phyloP scores from a whole-genome alignment of 92 coral and sea anemone genomes.

The Muricea muricata region DNA sequence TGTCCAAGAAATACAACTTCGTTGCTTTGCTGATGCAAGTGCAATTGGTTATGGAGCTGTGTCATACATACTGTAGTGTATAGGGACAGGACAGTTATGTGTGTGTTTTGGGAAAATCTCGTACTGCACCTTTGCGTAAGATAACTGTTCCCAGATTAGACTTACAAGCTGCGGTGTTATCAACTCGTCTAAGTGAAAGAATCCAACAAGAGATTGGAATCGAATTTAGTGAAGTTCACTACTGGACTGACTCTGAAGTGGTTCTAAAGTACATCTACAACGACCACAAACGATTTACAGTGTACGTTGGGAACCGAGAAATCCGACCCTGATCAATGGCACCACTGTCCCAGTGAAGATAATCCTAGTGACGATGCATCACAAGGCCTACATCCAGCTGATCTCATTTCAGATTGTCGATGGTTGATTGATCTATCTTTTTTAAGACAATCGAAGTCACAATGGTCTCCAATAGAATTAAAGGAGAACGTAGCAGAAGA shows the following conservation, averaged over 20 bases:
- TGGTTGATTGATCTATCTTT: neutral
- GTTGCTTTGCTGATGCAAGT: constrained; percentile 10
- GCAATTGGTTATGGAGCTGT: constrained; percentile 6
- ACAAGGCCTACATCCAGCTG: neutral
- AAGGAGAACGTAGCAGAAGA: neutral
- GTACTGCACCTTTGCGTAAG: neutral
- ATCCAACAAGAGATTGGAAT: neutral
- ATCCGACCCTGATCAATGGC: neutral
- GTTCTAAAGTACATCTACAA: neutral
- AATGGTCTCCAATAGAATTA: neutral
- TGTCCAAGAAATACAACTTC: constrained; percentile 22
- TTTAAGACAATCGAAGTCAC: neutral
- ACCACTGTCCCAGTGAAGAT: neutral
- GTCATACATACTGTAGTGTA: neutral
- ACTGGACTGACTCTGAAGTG: constrained; percentile 12
- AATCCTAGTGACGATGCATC: constrained; percentile 3
- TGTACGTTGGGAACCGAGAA: constrained; percentile 11
- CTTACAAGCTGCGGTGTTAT: constrained; percentile 7
- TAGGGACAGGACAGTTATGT: no score
- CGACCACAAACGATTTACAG: constrained; percentile 2
- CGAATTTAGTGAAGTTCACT: neutral
- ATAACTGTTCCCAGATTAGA: neutral
- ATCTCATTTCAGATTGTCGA: neutral
- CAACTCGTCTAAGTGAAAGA: neutral
- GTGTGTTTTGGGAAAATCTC: constrained; percentile 8